Base-by-base conservation (phyloP, 2,113 vertebrate genomes). In the Urocitellus parryii region DNA sequence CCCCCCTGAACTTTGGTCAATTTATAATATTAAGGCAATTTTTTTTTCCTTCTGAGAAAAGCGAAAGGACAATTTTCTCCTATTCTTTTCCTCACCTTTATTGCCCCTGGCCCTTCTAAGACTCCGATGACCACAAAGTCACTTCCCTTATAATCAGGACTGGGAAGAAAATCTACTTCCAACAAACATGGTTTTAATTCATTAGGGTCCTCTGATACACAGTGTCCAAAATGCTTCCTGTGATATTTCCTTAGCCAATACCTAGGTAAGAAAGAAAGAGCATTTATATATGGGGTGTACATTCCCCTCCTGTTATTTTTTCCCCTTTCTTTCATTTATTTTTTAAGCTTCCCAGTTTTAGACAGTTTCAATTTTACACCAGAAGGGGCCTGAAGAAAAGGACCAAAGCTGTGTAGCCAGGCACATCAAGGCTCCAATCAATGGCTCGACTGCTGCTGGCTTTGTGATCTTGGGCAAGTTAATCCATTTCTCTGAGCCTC, bases 31-130 rank as follows among this genome's bases (percentile, higher is more conserved):
- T 42, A 45, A 88, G 65, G 68, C 39, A 93, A 67, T 83, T 32
- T 84, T 91, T 87, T 87, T 91, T 97, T 93, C 45, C 79, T 92
- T 93, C 67, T 83, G 37, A 87, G 82, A 53, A 94, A 94, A 94
- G 51, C 8, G 65, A 91, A 90, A 96, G 34, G 18, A 48, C 45
- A 27, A 74, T 80, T 96, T 88, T 87, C 11, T 32, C 42, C 25
- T 92, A 74, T 11, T 61, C 25, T 68, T 86, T n/a, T 67, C 29
- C 86, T 68, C 1, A 5, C 86, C 16, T 34, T 91, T 51, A 88
- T 9, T 79, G 51, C 56, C 34, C 5, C 53, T 63, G 80, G 76
- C 45, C 79, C 32, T 92, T 92, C 72, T n/a, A 84, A 87, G 84
- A 83, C 5, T 48, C 72, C 11, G 27, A 27, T 4, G 4, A 84